Evolutionary conservation across 2,113 vertebrate species (phyloP).

Genomic region (Fregata magnificens): DNA sequence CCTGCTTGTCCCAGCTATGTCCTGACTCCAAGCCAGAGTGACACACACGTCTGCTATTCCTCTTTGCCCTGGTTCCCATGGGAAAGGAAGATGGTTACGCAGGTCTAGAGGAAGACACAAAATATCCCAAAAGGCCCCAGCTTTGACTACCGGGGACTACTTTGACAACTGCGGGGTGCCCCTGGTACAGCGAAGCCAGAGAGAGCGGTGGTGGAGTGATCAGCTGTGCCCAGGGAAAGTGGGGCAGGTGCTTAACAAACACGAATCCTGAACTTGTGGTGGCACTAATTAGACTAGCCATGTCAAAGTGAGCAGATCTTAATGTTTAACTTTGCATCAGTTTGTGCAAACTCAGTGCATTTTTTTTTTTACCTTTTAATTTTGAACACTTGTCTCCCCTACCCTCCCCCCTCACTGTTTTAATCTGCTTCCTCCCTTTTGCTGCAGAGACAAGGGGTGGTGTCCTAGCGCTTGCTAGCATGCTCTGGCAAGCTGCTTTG

Average conservation of each 20-base stretch:
- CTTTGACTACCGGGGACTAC: not conserved
- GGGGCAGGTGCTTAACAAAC: not conserved
- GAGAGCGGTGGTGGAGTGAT: fast-evolving
- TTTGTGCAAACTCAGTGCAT: not conserved
- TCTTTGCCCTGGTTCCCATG: not conserved
- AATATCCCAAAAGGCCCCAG: not conserved
- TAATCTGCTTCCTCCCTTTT: not conserved
- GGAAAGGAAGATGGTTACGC: not conserved
- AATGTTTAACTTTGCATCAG: not conserved
- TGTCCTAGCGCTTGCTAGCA: not conserved
- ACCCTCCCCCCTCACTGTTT: not conserved
- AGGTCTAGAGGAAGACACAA: not conserved
- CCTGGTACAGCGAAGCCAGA: not conserved
- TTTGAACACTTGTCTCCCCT: not conserved
- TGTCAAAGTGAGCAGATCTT: not conserved
- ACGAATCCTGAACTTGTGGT: not conserved
- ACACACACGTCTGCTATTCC: not conserved
- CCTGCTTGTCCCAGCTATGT: not conserved
- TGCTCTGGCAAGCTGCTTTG: not conserved
- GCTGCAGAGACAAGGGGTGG: not conserved
- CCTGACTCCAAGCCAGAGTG: not conserved
- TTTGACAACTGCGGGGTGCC: not conserved
- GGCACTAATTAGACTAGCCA: not conserved
- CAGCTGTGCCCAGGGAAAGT: too few species aligned
- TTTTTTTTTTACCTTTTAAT: not conserved